phyloP scores from a whole-genome alignment of 2,113 vertebrate species.

The Catagonus wagneri region DNA sequence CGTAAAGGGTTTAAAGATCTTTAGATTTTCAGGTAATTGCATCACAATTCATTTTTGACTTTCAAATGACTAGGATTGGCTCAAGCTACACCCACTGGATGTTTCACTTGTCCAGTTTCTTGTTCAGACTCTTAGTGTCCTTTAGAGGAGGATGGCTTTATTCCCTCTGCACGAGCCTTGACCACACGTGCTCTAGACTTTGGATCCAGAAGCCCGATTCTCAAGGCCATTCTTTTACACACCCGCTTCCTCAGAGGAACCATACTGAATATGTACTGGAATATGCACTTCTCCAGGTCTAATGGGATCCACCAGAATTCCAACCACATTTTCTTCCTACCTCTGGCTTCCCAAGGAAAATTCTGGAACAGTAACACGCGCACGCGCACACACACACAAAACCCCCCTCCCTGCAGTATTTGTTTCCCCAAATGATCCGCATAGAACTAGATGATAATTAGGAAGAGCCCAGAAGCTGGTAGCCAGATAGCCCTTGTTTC shows the following conservation, averaged over 20 bases:
- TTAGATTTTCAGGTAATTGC: neutral
- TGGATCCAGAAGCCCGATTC: neutral
- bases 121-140: neutral
- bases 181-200: neutral
- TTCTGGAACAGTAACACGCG: neutral
- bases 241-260: neutral
- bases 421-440: neutral
- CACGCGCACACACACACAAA: neutral
- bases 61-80: neutral
- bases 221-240: neutral
- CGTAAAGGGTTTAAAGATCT: neutral
- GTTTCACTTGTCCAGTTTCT: neutral
- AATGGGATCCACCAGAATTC: neutral
- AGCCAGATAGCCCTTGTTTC: neutral
- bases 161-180: neutral
- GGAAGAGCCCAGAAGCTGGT: neutral
- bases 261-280: no score
- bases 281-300: neutral
- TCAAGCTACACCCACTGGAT: neutral
- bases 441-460: neutral
- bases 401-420: neutral
- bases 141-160: neutral
- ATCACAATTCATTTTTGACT: neutral
- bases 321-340: neutral
- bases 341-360: neutral